Evolutionary conservation across 2,797 vertebrate species (phyloP).

Genomic region (Thalassophryne amazonica): DNA sequence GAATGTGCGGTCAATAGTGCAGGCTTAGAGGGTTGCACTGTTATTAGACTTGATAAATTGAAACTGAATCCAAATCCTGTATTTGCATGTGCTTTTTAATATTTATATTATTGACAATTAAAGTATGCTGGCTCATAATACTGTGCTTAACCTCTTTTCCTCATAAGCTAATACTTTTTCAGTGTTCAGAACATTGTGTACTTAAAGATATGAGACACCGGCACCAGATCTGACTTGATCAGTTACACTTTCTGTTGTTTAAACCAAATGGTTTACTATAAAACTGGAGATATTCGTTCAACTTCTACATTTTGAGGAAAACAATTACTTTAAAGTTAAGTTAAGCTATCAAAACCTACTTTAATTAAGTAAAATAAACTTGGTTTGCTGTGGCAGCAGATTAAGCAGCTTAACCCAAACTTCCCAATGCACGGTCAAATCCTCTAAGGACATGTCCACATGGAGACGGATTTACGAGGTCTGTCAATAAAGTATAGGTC

Average conservation of each 20-base stretch:
- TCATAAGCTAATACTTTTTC: constrained; percentile 53
- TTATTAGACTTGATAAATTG: constrained; percentile 45
- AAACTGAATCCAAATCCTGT: constrained; percentile 18
- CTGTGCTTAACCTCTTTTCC: constrained; percentile 56
- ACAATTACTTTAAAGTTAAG: too few relatives aligned
- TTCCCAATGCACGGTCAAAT: too few relatives aligned
- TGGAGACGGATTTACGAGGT: too few relatives aligned
- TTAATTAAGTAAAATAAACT: too few relatives aligned
- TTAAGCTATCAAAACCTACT: too few relatives aligned
- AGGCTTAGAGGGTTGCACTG: constrained; percentile 28
- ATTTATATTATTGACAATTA: constrained; percentile 26
- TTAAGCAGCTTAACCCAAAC: too few relatives aligned
- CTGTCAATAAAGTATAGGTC: too few relatives aligned
- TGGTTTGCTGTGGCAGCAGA: too few relatives aligned
- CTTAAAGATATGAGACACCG: constrained; percentile 54
- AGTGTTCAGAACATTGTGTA: constrained; percentile 61
- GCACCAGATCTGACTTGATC: constrained; percentile 68
- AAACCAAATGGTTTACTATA: too few relatives aligned
- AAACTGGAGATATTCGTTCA: too few relatives aligned
- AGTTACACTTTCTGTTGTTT: constrained; percentile 70
- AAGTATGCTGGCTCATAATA: constrained; percentile 39
- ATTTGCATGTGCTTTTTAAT: constrained; percentile 45
- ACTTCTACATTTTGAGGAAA: too few relatives aligned
- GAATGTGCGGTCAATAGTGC: constrained; percentile 37
- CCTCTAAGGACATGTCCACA: too few relatives aligned